Evolutionary conservation across 1,140 invertebrate genomes (phyloP), one percentile per base, ranked within the genome.

Genomic region (Drosophila aff.): DNA sequence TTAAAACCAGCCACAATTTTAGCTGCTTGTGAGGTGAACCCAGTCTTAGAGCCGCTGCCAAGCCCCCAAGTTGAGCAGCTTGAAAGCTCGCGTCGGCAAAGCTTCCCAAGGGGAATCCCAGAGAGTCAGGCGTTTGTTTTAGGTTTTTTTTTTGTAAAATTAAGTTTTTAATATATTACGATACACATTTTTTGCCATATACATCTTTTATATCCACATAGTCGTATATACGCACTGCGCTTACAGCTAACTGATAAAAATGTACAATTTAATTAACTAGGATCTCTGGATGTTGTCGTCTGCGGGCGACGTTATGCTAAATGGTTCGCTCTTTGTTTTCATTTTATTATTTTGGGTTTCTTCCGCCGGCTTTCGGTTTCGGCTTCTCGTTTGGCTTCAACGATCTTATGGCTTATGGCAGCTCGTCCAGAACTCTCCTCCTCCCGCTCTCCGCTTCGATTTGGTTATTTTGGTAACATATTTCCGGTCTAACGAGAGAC

Each of bases 251-350:
- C 79, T 90, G 85, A 90, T 90, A 83, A 69, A 90, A 90, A 90
- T 90, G 62, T 91, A 90, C 85, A 90, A 91, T 90, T 89, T 90
- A 82, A 86, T 90, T 90, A 90, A 85, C 85, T 90, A 90, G 86
- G 85, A 82, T 89, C 82, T 85, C 65, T 76, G 76, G 77, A 62
- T 85, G 68, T 65, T 21, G 50, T 26, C 53, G 53, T 60, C 52
- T 28, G 68, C 65, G 23, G 50, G 49, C 49, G 49, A 73, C 53
- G 52, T 60, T 73, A 66, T 26, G 61, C 55, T 58, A 59, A 38
- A 65, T 69, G 49, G 58, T 64, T 57, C 47, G 38, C 60, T 76
- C 53, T 64, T 81, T 57, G 59, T 68, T 31, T 46, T 49, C 18
- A 52, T 8, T 46, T 36, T 52, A 33, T 52, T 61, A 57, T 60